Evolutionary conservation across 2,888 invertebrate genomes (phyloP), one percentile per base, ranked within the genome.

Genomic region (Phengaris arion): DNA sequence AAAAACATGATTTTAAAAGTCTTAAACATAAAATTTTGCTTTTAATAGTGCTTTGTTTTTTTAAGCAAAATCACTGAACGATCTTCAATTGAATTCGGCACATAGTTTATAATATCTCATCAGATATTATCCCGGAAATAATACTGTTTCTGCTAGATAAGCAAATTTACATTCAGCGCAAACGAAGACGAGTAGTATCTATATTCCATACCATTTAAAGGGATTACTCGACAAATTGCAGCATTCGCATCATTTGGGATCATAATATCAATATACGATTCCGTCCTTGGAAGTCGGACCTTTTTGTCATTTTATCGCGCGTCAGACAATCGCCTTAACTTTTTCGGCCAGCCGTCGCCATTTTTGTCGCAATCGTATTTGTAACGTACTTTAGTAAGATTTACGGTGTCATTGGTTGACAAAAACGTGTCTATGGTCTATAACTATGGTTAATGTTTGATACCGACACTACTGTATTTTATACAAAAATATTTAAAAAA

Each of bases 281-380:
- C 46, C 74, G 68, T 54, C 68, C 55, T 68, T 68, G 51, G 51
- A 76, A 78, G 69, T 79, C 68, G 75, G 77, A 74, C 74, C 68
- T 74, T 77, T 76, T 75, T 78, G 69, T 76, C 76, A 69, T 72
- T 72, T 54, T 75, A 48, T 76, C 74, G 69, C 74, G 74, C 55
- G 57, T 77, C 74, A 72, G 22, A 75, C 69, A 74, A 76, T 77
- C 75, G 75, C 68, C 51, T 76, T 46, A 55, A 74, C 74, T 76
- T 76, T 78, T 76, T 72, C 52, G 54, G 72, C 52, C 52, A 13
- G 22, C 48, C 48, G 69, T n/a, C 52, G 72, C 72, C 72, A 72
- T 72, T 72, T 72, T 72, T 52, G 52, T 54, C 52, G 22, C 54
- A 72, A 22, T 72, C 35, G 72, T 54, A 72, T 72, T 54, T 54